These are phyloP conservation scores for Formica selysi DNA, from an alignment of 1,140 invertebrate species.

Conservation along the genomic window DNA sequence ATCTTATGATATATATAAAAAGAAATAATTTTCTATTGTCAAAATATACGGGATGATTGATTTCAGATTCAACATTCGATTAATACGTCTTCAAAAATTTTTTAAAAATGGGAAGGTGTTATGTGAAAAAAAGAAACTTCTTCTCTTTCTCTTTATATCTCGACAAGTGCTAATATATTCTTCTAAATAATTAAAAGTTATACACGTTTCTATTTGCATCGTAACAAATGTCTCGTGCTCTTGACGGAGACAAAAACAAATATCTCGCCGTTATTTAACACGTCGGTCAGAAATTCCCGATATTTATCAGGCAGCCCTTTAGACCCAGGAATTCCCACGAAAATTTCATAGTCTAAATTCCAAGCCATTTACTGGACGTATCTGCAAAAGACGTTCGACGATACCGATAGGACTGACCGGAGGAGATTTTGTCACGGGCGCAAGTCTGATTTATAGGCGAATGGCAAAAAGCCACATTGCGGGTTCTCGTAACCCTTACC, in stretches of 20 bases:
- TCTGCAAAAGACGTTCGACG: slow-evolving; percentile 1
- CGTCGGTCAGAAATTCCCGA: background rate
- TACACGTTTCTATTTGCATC: background rate
- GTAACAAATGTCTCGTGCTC: background rate
- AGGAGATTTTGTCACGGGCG: slow-evolving; percentile 6
- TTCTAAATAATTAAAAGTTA: background rate
- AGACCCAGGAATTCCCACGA: background rate
- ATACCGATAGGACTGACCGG: background rate
- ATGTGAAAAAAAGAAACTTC: background rate
- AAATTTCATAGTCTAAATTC: background rate
- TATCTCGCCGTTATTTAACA: background rate
- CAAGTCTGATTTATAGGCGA: slow-evolving; percentile 70
- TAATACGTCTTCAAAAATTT: background rate
- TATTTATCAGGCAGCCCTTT: background rate
- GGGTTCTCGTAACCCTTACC: slow-evolving; percentile 70
- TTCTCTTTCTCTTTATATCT: too few relatives aligned
- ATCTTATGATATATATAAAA: background rate
- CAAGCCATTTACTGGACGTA: background rate
- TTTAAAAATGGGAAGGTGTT: background rate
- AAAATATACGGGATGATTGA: background rate
- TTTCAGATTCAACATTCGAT: background rate
- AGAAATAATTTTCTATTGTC: background rate
- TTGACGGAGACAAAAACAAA: background rate
- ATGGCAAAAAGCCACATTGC: slow-evolving; percentile 32
- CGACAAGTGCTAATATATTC: background rate